Percentiles rank a stretch among this genome's conserved stretches.
phyloP scores from a whole-genome alignment of 2,113 vertebrate genomes.

The Pithys albifrons region DNA sequence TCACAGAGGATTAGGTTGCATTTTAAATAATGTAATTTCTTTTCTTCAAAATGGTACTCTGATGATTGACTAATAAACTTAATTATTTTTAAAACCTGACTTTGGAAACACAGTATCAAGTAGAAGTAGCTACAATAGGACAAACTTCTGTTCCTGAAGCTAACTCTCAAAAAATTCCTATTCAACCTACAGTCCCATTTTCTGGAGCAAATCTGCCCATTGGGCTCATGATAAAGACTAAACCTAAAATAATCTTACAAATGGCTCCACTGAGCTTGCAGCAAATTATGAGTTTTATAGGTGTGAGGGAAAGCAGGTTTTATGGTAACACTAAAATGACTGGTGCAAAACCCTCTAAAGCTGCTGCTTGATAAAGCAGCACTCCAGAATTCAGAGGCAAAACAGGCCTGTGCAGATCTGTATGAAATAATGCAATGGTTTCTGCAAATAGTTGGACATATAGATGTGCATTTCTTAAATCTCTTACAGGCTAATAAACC shows the following conservation, averaged over 20 bases:
- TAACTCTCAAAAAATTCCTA: neutral
- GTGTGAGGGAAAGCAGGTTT: constrained; percentile 23
- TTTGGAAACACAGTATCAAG: neutral
- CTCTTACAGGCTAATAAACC: neutral
- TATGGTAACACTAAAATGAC: constrained; percentile 41
- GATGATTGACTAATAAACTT: neutral
- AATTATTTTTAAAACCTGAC: neutral
- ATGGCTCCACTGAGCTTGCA: constrained; percentile 4
- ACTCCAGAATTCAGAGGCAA: neutral
- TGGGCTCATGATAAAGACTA: constrained; percentile 31
- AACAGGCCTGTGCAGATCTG: neutral
- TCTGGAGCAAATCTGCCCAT: neutral
- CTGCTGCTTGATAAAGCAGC: neutral
- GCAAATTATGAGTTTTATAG: constrained; percentile 42
- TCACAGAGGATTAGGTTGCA: neutral
- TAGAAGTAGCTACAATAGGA: neutral
- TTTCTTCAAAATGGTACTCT: neutral
- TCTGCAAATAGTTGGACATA: neutral
- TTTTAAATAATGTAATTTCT: neutral
- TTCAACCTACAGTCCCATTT: neutral
- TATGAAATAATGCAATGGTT: neutral
- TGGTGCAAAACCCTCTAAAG: constrained; percentile 22
- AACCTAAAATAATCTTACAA: constrained; percentile 58
- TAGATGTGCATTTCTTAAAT: neutral
- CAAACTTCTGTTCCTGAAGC: neutral